Percentiles rank a stretch among this genome's conserved stretches.
phyloP scores from a whole-genome alignment of 2,888 invertebrate genomes.

The Acrobeloides nanus region DNA sequence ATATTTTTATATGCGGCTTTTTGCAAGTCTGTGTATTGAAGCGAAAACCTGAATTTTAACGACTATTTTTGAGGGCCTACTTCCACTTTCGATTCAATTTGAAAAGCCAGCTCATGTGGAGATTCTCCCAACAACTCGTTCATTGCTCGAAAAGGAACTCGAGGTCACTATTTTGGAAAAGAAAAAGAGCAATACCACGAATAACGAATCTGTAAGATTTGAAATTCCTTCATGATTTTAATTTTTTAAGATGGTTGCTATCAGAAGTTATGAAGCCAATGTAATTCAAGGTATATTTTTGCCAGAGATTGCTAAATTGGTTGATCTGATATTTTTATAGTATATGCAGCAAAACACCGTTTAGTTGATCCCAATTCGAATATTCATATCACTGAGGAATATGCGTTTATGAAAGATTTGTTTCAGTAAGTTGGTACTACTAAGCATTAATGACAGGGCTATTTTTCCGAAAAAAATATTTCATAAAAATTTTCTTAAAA shows the following conservation, averaged over 20 bases:
- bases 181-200: constrained; percentile 14
- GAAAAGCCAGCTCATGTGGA: not conserved
- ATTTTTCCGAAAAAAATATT: too few relatives aligned
- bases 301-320: too few relatives aligned
- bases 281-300: not conserved
- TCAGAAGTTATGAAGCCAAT: constrained; percentile 23
- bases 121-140: too few relatives aligned
- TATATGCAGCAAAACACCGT: constrained; percentile 12
- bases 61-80: constrained; percentile 19
- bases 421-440: constrained; percentile 15
- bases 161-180: constrained; percentile 27
- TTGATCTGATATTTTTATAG: not conserved
- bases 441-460: too few relatives aligned
- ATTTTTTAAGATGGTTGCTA: constrained; percentile 17
- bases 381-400: constrained; percentile 14
- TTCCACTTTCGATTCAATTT: constrained; percentile 26
- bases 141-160: constrained; percentile 21
- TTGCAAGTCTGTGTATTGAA: not conserved
- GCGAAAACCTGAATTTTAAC: not conserved
- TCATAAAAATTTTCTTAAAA: too few relatives aligned
- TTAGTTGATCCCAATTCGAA: constrained; percentile 12
- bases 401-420: constrained; percentile 18
- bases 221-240: constrained; percentile 1
- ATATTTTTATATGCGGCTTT: too few relatives aligned
- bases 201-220: constrained; percentile 10